Conservation (phyloP, 2,797 vertebrate genomes). For the Podarcis lilfordi region DNA sequence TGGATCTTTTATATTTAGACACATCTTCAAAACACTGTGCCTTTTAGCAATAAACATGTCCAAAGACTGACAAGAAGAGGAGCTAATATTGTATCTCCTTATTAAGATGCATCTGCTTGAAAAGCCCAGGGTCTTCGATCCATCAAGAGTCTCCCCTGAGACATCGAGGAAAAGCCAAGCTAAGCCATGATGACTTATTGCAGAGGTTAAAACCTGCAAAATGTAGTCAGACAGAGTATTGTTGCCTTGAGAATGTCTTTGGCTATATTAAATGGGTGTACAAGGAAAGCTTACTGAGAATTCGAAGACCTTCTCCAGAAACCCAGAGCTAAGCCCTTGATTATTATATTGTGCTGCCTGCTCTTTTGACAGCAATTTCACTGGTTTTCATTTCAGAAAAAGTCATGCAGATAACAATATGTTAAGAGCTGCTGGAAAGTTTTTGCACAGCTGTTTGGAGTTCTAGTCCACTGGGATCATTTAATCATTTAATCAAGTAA, state of each 20-base stretch:
- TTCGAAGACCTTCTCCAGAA: conserved; percentile 47
- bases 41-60: conserved; percentile 21
- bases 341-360: conserved; percentile 28
- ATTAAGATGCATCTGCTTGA: neutral
- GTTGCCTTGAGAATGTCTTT: conserved; percentile 47
- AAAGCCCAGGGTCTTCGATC: conserved; percentile 10
- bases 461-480: neutral
- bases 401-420: conserved; percentile 37
- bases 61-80: neutral
- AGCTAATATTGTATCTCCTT: conserved; percentile 41
- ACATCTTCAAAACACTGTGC: conserved; percentile 8
- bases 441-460: conserved; percentile 17
- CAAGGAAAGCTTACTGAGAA: conserved; percentile 52
- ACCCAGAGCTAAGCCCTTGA: conserved; percentile 34
- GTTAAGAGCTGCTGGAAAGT: conserved; percentile 7
- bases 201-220: neutral
- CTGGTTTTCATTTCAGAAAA: conserved; percentile 52
- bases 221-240: conserved; percentile 33
- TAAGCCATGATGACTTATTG: conserved; percentile 37
- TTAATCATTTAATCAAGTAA: neutral
- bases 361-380: conserved; percentile 45
- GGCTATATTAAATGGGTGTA: conserved; percentile 47
- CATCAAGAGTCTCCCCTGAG: conserved; percentile 24
- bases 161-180: neutral
- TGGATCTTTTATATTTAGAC: neutral